These are phyloP conservation scores for Pagetopsis macropterus DNA, from an alignment of 2,797 vertebrate species.

Conservation along the genomic window DNA sequence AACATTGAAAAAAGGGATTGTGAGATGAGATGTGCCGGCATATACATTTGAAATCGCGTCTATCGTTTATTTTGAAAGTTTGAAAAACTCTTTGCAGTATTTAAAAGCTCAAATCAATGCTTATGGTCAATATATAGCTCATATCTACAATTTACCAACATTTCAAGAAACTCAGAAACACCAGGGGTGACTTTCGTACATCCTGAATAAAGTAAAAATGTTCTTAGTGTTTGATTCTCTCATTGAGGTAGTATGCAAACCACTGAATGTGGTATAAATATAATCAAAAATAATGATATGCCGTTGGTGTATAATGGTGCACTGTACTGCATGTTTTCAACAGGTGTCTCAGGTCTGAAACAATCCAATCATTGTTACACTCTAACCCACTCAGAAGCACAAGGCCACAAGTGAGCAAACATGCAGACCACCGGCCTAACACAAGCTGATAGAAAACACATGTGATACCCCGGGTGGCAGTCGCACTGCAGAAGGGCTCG, in stretches of 20 bases:
- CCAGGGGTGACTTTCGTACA: not conserved
- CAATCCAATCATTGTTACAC: constrained; percentile 22
- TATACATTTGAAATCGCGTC: not conserved
- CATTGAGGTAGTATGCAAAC: not conserved
- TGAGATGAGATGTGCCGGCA: not conserved
- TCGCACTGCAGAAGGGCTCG: constrained; percentile 4
- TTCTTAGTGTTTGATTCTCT: not conserved
- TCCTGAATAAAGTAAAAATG: not conserved
- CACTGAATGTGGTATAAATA: too few species aligned
- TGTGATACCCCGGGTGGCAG: constrained; percentile 2
- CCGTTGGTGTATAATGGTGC: not conserved
- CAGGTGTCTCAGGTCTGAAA: constrained; percentile 34
- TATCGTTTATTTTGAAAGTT: not conserved
- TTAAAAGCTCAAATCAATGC: not conserved
- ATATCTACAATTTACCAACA: not conserved
- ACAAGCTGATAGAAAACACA: constrained; percentile 34
- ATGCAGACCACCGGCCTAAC: constrained; percentile 15
- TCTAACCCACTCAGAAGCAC: not conserved
- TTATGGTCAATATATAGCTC: not conserved
- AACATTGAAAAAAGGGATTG: not conserved
- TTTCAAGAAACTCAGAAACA: not conserved
- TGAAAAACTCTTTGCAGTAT: not conserved
- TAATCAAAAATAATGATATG: not conserved
- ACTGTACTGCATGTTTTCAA: not conserved
- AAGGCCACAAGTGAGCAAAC: constrained; percentile 28